Conservation (phyloP, 2,113 vertebrate genomes). For the Callocephalon fimbriatum region DNA sequence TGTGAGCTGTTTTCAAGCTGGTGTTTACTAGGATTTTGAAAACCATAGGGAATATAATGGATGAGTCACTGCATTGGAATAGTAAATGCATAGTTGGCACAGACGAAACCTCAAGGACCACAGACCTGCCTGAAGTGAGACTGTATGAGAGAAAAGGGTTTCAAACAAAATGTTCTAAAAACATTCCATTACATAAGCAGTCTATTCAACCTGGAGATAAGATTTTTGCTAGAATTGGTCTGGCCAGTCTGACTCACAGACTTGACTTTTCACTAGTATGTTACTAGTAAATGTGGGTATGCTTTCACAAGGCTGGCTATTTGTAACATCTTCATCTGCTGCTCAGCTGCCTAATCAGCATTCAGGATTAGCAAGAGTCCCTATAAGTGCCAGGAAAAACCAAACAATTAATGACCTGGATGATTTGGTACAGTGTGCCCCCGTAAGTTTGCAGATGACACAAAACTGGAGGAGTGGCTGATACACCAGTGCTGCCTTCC, state of each 20-base stretch:
- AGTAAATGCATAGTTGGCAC: neutral
- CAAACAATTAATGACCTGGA: neutral
- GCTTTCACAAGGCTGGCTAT: neutral
- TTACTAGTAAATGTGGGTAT: neutral
- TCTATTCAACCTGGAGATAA: neutral
- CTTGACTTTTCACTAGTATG: neutral
- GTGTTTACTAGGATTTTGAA: neutral
- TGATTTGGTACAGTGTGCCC: too few relatives aligned
- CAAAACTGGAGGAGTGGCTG: neutral
- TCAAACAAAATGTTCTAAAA: neutral
- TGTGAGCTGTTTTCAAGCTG: neutral
- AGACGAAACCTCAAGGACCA: neutral
- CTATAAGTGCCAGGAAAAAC: neutral
- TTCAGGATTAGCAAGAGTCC: neutral
- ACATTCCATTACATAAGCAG: neutral
- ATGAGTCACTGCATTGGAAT: neutral
- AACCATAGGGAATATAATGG: neutral
- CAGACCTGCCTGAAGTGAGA: neutral
- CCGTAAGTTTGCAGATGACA: neutral
- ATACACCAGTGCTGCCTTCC: neutral
- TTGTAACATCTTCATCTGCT: neutral
- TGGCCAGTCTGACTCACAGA: neutral
- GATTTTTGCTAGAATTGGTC: neutral
- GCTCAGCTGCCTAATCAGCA: neutral
- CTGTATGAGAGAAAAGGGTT: neutral